phyloP scores from a whole-genome alignment of 2,888 invertebrate species.

The Nomada goodeniana region DNA sequence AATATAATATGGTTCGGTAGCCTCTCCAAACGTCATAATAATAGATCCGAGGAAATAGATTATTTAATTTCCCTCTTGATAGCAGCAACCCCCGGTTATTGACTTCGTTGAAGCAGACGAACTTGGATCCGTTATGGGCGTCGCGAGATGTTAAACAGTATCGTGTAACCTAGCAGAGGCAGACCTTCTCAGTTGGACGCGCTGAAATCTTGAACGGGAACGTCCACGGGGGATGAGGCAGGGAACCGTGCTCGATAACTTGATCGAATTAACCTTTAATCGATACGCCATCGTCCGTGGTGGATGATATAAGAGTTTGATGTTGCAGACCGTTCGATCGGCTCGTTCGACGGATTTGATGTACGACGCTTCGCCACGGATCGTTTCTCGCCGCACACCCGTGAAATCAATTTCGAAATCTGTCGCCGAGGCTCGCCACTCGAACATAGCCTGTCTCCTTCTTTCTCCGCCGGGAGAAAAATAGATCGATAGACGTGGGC shows the following conservation, averaged over 20 bases:
- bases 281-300: slow-evolving; percentile 12
- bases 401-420: slow-evolving; percentile 66
- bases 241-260: slow-evolving; percentile 10
- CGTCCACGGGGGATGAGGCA: background rate
- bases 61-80: background rate
- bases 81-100: background rate
- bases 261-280: slow-evolving; percentile 9
- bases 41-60: background rate
- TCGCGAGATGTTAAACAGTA: background rate
- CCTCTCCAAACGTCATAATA: background rate
- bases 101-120: background rate
- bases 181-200: background rate
- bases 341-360: slow-evolving; percentile 55
- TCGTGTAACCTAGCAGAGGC: too few relatives aligned
- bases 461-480: background rate
- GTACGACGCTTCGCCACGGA: slow-evolving; percentile 43
- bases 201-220: slow-evolving; percentile 2
- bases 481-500: slow-evolving; percentile 26
- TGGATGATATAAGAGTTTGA: slow-evolving; percentile 44
- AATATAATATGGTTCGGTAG: too few relatives aligned
- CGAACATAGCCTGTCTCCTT: slow-evolving; percentile 24
- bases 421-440: slow-evolving; percentile 45
- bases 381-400: slow-evolving; percentile 47
- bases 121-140: background rate
- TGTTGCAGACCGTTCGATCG: slow-evolving; percentile 43